Conservation (phyloP, 2,797 vertebrate genomes). For the Chelon auratus region DNA sequence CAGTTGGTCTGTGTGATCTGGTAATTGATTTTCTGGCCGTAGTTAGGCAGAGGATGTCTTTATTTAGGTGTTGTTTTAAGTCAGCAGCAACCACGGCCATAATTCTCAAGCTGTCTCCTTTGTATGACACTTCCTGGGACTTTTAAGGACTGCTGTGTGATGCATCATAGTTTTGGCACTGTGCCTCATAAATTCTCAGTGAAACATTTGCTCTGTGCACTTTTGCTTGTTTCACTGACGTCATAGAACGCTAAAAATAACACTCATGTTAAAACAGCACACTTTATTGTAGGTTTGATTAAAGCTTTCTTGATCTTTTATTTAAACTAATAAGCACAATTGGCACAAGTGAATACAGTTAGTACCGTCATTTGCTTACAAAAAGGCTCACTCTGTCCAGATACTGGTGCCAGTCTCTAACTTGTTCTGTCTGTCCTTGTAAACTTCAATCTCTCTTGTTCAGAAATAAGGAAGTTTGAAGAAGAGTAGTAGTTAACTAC, state of each 20-base stretch:
- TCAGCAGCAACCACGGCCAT: background rate
- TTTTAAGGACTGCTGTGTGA: constrained; percentile 29
- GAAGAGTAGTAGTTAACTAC: constrained; percentile 21
- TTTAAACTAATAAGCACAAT: constrained; percentile 10
- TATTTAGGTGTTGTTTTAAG: background rate
- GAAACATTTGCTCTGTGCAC: constrained; percentile 54
- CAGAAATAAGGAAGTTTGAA: constrained; percentile 49
- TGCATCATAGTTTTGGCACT: constrained; percentile 41
- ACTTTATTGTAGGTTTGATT: background rate
- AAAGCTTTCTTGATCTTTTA: constrained; percentile 14
- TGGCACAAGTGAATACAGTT: background rate
- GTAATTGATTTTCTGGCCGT: background rate
- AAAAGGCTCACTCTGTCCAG: constrained; percentile 31
- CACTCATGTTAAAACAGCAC: background rate
- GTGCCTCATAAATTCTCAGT: constrained; percentile 28
- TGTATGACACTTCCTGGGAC: constrained; percentile 21
- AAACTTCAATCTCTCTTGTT: constrained; percentile 28
- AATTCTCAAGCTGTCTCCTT: background rate
- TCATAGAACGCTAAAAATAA: constrained; percentile 48
- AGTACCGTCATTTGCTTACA: constrained; percentile 12
- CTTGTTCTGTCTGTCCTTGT: constrained; percentile 35
- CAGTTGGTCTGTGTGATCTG: background rate
- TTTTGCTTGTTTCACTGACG: constrained; percentile 43
- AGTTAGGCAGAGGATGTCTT: background rate
- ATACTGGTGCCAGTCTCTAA: constrained; percentile 56